Evolutionary conservation across 2,113 vertebrate genomes (phyloP), one percentile per base, ranked within the genome.

Genomic region (Manacus vitellinus): DNA sequence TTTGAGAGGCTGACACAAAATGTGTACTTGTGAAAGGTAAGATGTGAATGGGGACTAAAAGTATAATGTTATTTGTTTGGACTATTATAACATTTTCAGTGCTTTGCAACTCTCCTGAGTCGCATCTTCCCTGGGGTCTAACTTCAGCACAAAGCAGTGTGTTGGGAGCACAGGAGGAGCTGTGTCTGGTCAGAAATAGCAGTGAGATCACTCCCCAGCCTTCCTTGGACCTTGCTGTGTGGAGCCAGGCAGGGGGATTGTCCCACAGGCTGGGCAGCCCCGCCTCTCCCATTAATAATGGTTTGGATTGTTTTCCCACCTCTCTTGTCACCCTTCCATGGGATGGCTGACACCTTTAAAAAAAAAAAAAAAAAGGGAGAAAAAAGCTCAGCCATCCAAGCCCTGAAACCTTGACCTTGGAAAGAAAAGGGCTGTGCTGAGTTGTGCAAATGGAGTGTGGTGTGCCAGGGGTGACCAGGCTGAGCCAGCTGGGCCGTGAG

Each of bases 351-450:
- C 39, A 35, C 33, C 6, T 71, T 39, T 19, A 24, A 28, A 55
- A n/a, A 54, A 37, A 47, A 22, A 51, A 73, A 5, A 20, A 35
- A 9, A 3, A 12, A 21, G 9, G 12, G 4, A 5, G 10, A 14
- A 37, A 54, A 21, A 28, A 3, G 0, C 0, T 3, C 18, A 72
- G 10, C 14, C 35, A 31, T 18, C 4, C n/a, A 63, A 92, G 16
- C 47, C 54, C 58, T 79, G 61, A 70, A 85, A 85, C 90, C 62
- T 54, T 85, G 85, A 90, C 79, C 92, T 93, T 93, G 3, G 14
- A 65, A 92, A 72, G 71, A 39, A 82, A 72, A 78, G 30, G 31
- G 28, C 27, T 14, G 55, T 58, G 68, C 59, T 0, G n/a, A 14
- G 80, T 58, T 95, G 92, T 77, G 84, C 92, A 94, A 92, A 71